These are phyloP conservation scores for Fulmarus glacialis DNA, from an alignment of 2,113 vertebrate species.

Conservation along the genomic window DNA sequence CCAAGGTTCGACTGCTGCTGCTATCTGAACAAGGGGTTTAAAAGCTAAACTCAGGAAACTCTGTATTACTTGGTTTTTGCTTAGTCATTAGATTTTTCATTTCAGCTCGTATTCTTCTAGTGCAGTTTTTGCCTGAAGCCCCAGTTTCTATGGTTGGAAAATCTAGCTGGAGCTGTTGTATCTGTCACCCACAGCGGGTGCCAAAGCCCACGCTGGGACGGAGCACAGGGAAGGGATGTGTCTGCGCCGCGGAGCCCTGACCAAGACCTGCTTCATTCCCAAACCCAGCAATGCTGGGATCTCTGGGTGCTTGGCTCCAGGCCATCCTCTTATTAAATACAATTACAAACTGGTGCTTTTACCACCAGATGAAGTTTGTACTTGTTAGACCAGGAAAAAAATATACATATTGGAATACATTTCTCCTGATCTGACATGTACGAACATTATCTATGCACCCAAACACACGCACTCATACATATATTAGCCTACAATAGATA, in stretches of 20 bases:
- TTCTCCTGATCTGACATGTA: constrained; percentile 25
- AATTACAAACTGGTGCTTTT: constrained; percentile 11
- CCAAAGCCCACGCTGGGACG: neutral
- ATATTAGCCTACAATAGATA: neutral
- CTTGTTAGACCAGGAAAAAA: constrained; percentile 42
- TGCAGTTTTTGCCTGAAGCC: neutral
- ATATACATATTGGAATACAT: neutral
- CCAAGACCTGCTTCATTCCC: neutral
- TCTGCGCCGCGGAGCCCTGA: neutral
- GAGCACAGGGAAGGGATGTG: neutral
- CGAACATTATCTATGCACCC: neutral
- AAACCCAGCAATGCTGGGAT: neutral
- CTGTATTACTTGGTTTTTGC: neutral
- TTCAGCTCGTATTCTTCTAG: neutral
- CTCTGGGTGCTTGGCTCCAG: neutral
- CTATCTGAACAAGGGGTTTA: neutral
- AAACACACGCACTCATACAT: neutral
- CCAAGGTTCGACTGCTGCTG: neutral
- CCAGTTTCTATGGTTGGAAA: neutral
- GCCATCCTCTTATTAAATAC: constrained; percentile 22
- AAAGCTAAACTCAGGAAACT: neutral
- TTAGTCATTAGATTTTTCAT: neutral
- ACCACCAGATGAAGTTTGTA: constrained; percentile 17
- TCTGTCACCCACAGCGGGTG: neutral
- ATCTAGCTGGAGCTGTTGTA: neutral